Base-by-base conservation (phyloP, 2,113 vertebrate species). In the Bubalus kerabau region DNA sequence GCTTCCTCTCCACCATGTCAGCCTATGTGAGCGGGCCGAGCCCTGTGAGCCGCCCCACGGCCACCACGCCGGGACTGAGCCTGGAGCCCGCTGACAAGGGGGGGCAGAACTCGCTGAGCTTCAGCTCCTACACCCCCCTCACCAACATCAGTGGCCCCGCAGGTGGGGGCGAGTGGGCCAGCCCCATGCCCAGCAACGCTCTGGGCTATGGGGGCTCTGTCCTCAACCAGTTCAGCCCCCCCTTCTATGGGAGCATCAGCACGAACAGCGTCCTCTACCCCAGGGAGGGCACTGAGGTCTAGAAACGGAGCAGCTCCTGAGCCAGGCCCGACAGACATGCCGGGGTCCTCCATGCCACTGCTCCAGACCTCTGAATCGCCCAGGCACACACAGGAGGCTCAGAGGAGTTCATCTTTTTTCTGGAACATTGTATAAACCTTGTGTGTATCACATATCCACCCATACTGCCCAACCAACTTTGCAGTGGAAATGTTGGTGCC, bases 281-380 rank as follows among this genome's bases (percentile, higher is more conserved):
- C 83, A 99, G 99, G 84, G 99, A 99, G 96, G 99, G 99, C 88
- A 99, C 99, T 21, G 99, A 99, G 93, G 99, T 99, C 97, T 99
- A 99, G 95, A 13, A 52, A 46, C 17, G 74, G 85, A 46, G 12
- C 74, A 83, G 74, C 32, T 89, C 91, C 86, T 40, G 24, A 32
- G 59, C 85, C 81, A 40, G 7, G 2, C 74, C 13, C 1, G 9
- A 52, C 3, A 95, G 74, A 36, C 2, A 21, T 30, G 56, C 46
- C 15, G 0, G 0, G 30, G 6, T 3, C 85, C 30, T 23, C 83
- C 30, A 11, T 6, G 46, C 67, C 17, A 21, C 83, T 32, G 3
- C 12, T 17, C 19, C 7, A n/a, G 62, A 60, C 36, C 16, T 28
- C n/a, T 7, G 40, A 64, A 11, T 60, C 46, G 30, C 16, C 52